A percentile compares a stretch with the other conserved stretches of the same genome.
Conservation (phyloP, 2,888 invertebrate species). For the Lepidochrysops patricia region DNA sequence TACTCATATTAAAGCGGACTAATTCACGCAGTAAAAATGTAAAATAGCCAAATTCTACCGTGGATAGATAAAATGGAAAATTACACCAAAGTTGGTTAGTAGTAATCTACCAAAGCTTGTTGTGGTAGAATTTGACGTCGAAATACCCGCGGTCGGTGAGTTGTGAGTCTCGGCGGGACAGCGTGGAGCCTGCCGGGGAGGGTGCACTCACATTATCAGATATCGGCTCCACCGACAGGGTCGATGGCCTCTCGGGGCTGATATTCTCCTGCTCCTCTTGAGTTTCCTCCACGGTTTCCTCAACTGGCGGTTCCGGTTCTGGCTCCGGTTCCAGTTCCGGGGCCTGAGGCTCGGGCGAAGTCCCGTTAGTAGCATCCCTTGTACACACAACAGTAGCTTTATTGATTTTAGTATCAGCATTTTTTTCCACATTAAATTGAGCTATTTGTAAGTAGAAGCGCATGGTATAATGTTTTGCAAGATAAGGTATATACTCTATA, state of each 20-base stretch:
- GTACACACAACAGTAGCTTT: background rate
- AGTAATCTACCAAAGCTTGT: conserved; percentile 79
- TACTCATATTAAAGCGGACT: no score
- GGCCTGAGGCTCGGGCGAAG: conserved; percentile 17
- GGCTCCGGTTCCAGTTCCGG: conserved; percentile 11
- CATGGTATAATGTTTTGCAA: background rate
- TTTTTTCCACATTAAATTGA: background rate
- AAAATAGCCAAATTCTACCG: no score
- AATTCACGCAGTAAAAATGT: no score
- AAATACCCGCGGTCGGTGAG: conserved; percentile 80
- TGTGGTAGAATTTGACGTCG: conserved; percentile 86
- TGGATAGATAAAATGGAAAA: no score
- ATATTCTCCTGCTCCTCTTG: conserved; percentile 21
- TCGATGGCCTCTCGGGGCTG: conserved; percentile 31
- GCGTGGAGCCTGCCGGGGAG: conserved; percentile 30
- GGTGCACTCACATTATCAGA: conserved; percentile 20
- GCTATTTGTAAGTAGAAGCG: background rate
- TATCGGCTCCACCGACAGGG: conserved; percentile 29
- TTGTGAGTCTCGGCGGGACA: conserved; percentile 47
- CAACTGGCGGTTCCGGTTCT: conserved; percentile 15
- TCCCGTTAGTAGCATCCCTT: conserved; percentile 10
- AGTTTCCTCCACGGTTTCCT: conserved; percentile 13
- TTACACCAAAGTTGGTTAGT: background rate
- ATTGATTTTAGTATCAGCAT: background rate
- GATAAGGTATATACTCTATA: no score